Evolutionary conservation across 2,113 vertebrate genomes (phyloP).

Genomic region (Gila orcuttii): DNA sequence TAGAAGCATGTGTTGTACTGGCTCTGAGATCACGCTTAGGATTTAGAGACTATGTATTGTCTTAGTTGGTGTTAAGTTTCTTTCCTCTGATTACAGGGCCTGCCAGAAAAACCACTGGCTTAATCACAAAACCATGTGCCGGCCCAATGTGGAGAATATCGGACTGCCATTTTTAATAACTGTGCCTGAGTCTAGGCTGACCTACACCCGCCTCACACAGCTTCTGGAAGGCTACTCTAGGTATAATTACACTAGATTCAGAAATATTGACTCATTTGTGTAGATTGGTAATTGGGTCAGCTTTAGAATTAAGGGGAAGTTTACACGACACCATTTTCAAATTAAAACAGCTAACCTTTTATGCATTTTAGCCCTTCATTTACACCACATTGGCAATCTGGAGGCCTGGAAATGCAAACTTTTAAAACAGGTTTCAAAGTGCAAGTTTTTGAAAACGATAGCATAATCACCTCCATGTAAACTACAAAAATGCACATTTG

Average conservation of each 20-base stretch:
- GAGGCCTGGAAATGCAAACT: too few species aligned
- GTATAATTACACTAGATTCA: constrained; percentile 67
- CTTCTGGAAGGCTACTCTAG: constrained; percentile 93
- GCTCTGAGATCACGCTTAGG: background rate
- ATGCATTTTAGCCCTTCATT: too few species aligned
- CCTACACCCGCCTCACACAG: constrained; percentile 86
- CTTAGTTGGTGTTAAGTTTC: background rate
- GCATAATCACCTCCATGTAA: too few species aligned
- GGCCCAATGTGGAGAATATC: constrained; percentile 85
- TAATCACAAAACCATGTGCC: constrained; percentile 87
- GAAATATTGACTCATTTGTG: background rate
- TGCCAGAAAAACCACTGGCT: constrained; percentile 97
- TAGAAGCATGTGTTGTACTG: background rate
- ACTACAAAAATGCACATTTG: too few species aligned
- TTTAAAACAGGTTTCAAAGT: too few species aligned
- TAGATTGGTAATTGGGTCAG: background rate
- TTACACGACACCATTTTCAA: too few species aligned
- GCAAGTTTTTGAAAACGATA: too few species aligned
- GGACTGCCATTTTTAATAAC: constrained; percentile 95
- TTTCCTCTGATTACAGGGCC: constrained; percentile 68
- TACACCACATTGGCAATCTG: too few species aligned
- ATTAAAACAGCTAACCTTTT: too few species aligned
- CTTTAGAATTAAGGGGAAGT: background rate
- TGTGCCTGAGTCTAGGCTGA: constrained; percentile 90
- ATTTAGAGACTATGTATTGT: background rate